Percentiles rank a stretch among this genome's conserved stretches.
These are phyloP conservation scores for Lycodopsis pacificus DNA, from an alignment of 2,797 vertebrate species.

Conservation along the genomic window DNA sequence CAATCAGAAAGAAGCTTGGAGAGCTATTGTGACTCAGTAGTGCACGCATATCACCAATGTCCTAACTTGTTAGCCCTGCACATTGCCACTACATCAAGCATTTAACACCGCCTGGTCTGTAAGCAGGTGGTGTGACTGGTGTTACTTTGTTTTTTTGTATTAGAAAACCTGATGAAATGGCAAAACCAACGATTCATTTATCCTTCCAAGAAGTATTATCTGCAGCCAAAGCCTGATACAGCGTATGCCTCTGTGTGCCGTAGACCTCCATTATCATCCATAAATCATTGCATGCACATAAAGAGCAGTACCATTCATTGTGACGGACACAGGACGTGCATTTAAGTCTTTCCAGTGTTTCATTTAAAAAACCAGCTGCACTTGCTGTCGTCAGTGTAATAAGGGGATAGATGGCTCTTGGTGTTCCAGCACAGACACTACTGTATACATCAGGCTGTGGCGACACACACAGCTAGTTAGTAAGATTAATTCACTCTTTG, in stretches of 20 bases:
- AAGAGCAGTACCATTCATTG: slow-evolving; percentile 1
- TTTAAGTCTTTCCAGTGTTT: background rate
- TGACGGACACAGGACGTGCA: background rate
- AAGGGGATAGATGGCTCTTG: background rate
- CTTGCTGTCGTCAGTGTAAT: background rate
- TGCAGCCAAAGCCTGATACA: background rate
- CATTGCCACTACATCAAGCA: background rate
- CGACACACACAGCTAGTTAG: background rate
- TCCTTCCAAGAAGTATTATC: background rate
- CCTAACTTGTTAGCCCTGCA: background rate
- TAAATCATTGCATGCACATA: background rate
- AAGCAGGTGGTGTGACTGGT: background rate
- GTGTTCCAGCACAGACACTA: background rate
- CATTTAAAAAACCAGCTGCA: background rate
- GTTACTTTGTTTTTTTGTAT: background rate
- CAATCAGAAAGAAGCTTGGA: background rate
- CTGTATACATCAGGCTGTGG: background rate
- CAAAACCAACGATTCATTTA: background rate
- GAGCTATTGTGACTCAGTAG: background rate
- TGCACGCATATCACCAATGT: background rate
- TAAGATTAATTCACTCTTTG: background rate
- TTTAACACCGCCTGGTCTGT: background rate
- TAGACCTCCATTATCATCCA: background rate
- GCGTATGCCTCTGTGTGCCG: background rate
- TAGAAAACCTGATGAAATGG: background rate